A percentile compares a stretch with the other conserved stretches of the same genome.
phyloP scores from a whole-genome alignment of 2,113 vertebrate genomes.

The Calonectris borealis region DNA sequence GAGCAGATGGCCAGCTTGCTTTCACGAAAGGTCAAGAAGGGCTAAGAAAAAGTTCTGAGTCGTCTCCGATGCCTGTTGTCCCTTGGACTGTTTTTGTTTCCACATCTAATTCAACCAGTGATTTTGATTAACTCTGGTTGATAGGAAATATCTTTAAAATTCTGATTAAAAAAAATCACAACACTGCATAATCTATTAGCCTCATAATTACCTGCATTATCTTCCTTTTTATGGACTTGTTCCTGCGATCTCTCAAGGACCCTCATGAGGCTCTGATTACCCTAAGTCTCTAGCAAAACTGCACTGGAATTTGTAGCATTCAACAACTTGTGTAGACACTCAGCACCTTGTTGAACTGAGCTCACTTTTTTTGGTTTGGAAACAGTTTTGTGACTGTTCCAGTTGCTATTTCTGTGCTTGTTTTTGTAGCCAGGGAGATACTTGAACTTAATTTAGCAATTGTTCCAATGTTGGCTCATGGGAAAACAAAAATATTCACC shows the following conservation, averaged over 20 bases:
- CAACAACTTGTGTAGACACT: not conserved
- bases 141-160: not conserved
- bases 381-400: not conserved
- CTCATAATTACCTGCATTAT: not conserved
- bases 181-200: not conserved
- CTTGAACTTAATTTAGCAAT: not conserved
- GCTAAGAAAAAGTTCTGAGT: not conserved
- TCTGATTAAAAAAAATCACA: not conserved
- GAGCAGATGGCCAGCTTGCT: not conserved
- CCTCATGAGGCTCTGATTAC: not conserved
- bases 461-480: not conserved
- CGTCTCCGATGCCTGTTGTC: not conserved
- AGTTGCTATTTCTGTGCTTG: conserved; percentile 17
- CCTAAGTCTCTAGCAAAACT: not conserved
- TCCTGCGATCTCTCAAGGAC: not conserved
- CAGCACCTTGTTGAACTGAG: not conserved
- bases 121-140: not conserved
- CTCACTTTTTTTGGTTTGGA: not conserved
- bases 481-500: not conserved
- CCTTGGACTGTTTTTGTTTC: not conserved
- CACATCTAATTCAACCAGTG: not conserved
- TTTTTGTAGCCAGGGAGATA: not conserved
- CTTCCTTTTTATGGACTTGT: not conserved
- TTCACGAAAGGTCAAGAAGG: not conserved
- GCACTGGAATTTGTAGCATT: not conserved